A percentile compares a stretch with the other conserved stretches of the same genome.
phyloP scores from a whole-genome alignment of 2,113 vertebrate species.

The Cyanistes caeruleus region DNA sequence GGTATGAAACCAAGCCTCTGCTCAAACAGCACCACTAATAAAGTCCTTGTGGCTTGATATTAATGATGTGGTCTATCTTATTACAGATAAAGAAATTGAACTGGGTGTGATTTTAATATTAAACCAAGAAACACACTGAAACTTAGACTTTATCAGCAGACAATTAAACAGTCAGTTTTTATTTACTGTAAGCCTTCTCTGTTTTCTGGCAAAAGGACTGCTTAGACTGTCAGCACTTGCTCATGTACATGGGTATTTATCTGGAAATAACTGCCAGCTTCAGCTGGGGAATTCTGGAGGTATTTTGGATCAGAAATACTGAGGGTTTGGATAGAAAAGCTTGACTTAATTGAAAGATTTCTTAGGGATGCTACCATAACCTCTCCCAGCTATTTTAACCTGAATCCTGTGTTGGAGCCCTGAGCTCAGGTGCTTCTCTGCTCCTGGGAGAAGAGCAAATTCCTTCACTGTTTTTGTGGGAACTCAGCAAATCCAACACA shows the following conservation, averaged over 20 bases:
- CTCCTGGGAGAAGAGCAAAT: neutral
- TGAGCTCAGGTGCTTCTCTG: neutral
- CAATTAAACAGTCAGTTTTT: neutral
- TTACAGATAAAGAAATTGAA: neutral
- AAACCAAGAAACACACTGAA: conserved; percentile 1
- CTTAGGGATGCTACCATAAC: neutral
- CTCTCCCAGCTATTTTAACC: neutral
- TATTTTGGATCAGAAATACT: neutral
- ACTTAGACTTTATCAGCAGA: neutral
- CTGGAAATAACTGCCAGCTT: neutral
- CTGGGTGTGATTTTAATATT: neutral
- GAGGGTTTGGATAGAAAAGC: neutral
- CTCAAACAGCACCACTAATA: neutral
- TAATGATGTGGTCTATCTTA: neutral
- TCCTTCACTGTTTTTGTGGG: neutral
- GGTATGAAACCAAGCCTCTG: neutral
- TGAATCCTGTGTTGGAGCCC: neutral
- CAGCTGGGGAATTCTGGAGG: neutral
- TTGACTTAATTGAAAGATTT: neutral
- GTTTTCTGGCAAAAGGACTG: neutral
- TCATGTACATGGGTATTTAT: neutral
- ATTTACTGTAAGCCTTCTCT: conserved; percentile 29
- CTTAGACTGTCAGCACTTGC: neutral
- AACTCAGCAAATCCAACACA: neutral
- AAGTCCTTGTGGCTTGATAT: neutral